These are phyloP conservation scores for Tigriopus californicus DNA, from an alignment of 2,888 invertebrate species.

Conservation along the genomic window DNA sequence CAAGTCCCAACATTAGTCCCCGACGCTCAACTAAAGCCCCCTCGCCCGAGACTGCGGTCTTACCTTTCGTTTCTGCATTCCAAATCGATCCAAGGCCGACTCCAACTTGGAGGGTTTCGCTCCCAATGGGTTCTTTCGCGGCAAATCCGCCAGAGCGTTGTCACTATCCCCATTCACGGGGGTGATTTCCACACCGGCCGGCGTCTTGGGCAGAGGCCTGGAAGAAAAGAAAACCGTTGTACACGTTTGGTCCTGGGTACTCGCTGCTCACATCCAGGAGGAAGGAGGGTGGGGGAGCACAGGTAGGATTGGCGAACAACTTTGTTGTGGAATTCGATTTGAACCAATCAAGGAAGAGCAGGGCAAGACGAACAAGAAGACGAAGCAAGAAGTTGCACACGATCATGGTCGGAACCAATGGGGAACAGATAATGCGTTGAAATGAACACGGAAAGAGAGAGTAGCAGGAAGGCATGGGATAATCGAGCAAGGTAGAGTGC, in stretches of 20 bases:
- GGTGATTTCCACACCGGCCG: background rate
- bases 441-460: too few relatives aligned
- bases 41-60: background rate
- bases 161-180: conserved; percentile 6
- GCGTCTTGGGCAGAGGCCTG: conserved; percentile 40
- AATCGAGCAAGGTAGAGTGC: too few relatives aligned
- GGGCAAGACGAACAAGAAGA: too few relatives aligned
- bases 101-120: conserved; percentile 8
- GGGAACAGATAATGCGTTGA: too few relatives aligned
- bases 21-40: background rate
- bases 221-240: conserved; percentile 22
- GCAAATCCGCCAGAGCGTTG: background rate
- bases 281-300: background rate
- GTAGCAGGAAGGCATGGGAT: too few relatives aligned
- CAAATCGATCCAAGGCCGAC: conserved; percentile 13
- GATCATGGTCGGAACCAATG: too few relatives aligned
- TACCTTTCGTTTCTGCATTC: conserved; percentile 13
- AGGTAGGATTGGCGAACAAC: too few relatives aligned
- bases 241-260: too few relatives aligned
- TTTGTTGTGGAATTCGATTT: too few relatives aligned
- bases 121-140: background rate
- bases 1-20: background rate
- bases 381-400: too few relatives aligned
- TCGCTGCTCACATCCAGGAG: background rate
- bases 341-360: too few relatives aligned